A percentile compares a stretch with the other conserved stretches of the same genome.
Evolutionary conservation across 2,888 invertebrate genomes (phyloP).

Genomic region (Drosophila stalkeri): DNA sequence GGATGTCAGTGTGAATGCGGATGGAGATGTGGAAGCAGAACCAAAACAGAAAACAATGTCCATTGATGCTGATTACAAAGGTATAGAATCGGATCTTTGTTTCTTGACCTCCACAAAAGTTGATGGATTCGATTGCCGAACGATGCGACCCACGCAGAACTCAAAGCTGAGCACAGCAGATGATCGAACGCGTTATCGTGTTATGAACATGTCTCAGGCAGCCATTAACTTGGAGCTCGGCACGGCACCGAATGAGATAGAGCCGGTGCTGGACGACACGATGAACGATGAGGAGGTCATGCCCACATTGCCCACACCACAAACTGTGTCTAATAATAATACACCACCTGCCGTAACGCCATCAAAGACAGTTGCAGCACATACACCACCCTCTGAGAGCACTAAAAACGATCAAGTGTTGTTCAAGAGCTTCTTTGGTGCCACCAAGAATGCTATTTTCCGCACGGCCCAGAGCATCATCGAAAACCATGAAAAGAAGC

Average conservation of each 20-base stretch:
- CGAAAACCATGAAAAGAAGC: conserved; percentile 85
- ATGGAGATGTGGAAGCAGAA: conserved; percentile 86
- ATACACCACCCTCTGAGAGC: conserved; percentile 65
- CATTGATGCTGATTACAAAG: conserved; percentile 84
- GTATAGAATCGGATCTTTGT: conserved; percentile 83
- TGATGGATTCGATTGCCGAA: conserved; percentile 56
- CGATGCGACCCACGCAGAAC: neutral
- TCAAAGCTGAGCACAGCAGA: conserved; percentile 50
- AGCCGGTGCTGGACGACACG: conserved; percentile 33
- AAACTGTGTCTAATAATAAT: conserved; percentile 1
- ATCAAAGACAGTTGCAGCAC: conserved; percentile 31
- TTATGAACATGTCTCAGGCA: conserved; percentile 82
- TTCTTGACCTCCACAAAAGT: conserved; percentile 75
- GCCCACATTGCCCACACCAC: conserved; percentile 1
- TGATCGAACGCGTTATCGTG: conserved; percentile 77
- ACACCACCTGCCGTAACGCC: conserved; percentile 22
- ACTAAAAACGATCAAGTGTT: conserved; percentile 84
- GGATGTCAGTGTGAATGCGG: conserved; percentile 86
- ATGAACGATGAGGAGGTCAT: conserved; percentile 13
- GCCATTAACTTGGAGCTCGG: conserved; percentile 73
- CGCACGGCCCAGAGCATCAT: conserved; percentile 85
- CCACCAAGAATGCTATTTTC: conserved; percentile 85
- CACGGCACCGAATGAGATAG: conserved; percentile 54
- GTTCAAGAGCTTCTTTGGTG: conserved; percentile 85
- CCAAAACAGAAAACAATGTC: conserved; percentile 86